Evolutionary conservation across 2,797 vertebrate genomes (phyloP).

Genomic region (Dicrostonyx torquatus): DNA sequence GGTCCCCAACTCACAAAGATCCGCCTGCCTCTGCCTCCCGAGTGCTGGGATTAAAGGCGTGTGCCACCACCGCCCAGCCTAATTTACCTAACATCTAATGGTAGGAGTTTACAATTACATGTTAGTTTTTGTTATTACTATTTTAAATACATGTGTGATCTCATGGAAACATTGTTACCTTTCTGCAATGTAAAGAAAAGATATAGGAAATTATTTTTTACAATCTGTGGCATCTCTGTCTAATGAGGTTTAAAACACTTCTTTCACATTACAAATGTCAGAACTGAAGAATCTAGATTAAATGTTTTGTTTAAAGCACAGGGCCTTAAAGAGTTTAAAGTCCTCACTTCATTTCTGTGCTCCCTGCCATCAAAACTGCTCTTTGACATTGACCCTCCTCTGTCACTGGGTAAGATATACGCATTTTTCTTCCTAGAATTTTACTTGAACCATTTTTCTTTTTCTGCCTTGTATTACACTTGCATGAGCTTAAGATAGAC

Average conservation of each 20-base stretch:
- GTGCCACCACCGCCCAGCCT: no score
- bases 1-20: no score
- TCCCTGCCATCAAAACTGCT: neutral
- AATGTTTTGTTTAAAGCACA: neutral
- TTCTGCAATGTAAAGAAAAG: neutral
- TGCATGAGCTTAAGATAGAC: neutral
- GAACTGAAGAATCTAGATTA: slow-evolving; percentile 1
- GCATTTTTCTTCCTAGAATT: neutral
- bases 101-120: neutral
- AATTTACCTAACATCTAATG: neutral
- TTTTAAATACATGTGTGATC: neutral
- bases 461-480: neutral
- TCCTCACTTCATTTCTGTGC: neutral
- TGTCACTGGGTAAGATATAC: neutral
- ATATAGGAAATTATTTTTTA: neutral
- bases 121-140: neutral
- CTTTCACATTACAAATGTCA: neutral
- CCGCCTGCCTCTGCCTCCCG: no score
- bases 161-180: neutral
- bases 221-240: neutral
- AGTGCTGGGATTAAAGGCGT: no score
- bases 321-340: neutral
- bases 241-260: neutral
- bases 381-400: neutral
- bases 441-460: neutral